Base-by-base conservation (phyloP, 2,113 vertebrate genomes). In the Ptyas mucosa region DNA sequence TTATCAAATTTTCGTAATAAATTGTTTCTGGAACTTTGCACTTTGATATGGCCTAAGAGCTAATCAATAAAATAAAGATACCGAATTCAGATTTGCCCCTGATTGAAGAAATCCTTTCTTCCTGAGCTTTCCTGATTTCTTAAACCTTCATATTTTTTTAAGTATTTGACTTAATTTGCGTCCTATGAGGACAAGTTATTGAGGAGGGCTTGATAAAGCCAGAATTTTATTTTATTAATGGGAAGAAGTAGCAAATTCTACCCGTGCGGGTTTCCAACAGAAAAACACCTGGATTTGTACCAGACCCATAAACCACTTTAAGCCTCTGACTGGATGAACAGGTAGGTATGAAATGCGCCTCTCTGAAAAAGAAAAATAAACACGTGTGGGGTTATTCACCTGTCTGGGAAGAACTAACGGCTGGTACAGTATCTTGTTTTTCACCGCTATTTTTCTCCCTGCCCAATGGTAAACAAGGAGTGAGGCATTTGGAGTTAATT, bases 401-500 rank as follows among this genome's bases (percentile, higher is more conserved):
- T 64, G 5, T 8, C 14, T 61, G 20, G 24, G 29, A 23, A 89
- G 75, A 87, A 87, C 9, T 94, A 61, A 18, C 29, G 26, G 91
- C 10, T 26, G 5, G 11, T 2, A 24, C 52, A 34, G 39, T 8
- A 24, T 8, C 24, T 94, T 95, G 18, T 93, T 94, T 57, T 95
- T 92, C 92, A 85, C 43, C 34, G 52, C 54, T 85, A 46, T 23
- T 9, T 95, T 93, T 57, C 51, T 39, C n/a, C 4, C 12, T 3
- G 8, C 3, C 29, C 81, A 29, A 29, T 91, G 90, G 51, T n/a
- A 54, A 93, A 89, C 90, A 61, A 93, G 90, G 95, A 53, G 57
- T 92, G 89, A 87, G 58, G 85, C 61, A 88, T 93, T 92, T 3
- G 69, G 87, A 90, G 89, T 92, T 93, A 96, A 92, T 94, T 94